phyloP scores from a whole-genome alignment of 1,140 invertebrate genomes.

The Marisa cornuarietis region DNA sequence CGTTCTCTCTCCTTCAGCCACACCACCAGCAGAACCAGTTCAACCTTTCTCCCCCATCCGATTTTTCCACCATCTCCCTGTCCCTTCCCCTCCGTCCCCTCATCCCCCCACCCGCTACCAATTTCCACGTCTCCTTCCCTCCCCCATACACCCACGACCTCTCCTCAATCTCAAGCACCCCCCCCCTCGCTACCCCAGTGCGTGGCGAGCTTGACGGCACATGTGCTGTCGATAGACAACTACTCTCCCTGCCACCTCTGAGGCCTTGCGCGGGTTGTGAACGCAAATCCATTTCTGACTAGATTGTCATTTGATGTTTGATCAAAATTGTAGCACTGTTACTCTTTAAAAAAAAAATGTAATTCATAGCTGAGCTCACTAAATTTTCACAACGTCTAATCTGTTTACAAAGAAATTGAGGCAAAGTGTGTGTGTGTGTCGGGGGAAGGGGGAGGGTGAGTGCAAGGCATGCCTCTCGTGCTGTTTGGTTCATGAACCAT shows the following conservation, averaged over 20 bases:
- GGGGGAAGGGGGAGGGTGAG: no score
- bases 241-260: background rate
- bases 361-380: no score
- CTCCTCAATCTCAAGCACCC: background rate
- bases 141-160: background rate
- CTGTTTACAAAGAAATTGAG: no score
- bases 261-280: conserved; percentile 9
- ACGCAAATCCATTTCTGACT: background rate
- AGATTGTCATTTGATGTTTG: no score
- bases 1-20: no score
- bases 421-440: no score
- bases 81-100: background rate
- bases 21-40: no score
- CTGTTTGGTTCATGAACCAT: no score
- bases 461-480: no score
- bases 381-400: no score
- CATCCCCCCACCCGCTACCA: background rate
- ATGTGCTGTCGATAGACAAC: conserved; percentile 18
- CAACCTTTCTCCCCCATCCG: background rate
- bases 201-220: background rate
- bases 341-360: no score
- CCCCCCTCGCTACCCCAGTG: background rate
- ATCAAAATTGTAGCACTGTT: no score
- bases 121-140: background rate
- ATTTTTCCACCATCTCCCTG: background rate